Evolutionary conservation across 2,888 invertebrate genomes (phyloP).

Genomic region (Drosophila kanekoi): DNA sequence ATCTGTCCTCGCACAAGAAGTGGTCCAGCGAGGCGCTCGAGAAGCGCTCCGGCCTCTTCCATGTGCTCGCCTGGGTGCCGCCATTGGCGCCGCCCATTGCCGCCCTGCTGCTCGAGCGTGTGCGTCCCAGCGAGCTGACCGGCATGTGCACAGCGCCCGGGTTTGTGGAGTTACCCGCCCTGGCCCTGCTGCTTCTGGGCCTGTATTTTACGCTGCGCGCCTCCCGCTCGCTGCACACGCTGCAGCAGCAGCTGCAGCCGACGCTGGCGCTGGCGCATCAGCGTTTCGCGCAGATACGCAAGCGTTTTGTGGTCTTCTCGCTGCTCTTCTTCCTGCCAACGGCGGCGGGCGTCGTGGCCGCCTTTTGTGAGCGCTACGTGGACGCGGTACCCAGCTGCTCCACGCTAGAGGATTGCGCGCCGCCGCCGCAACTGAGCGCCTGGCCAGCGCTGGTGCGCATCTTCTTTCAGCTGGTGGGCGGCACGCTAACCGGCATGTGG

Average conservation of each 20-base stretch:
- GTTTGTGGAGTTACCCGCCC: constrained; percentile 83
- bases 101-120: constrained; percentile 91
- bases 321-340: constrained; percentile 84
- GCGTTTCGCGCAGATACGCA: constrained; percentile 84
- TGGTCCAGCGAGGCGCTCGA: constrained; percentile 97
- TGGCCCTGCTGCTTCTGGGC: constrained; percentile 80
- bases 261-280: constrained; percentile 82
- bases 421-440: constrained; percentile 72
- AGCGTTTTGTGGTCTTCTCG: constrained; percentile 83
- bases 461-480: constrained; percentile 83
- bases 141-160: constrained; percentile 91
- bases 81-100: constrained; percentile 94
- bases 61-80: constrained; percentile 94
- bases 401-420: constrained; percentile 80
- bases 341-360: constrained; percentile 76
- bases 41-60: constrained; percentile 93
- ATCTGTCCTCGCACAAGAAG: constrained; percentile 94
- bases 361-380: constrained; percentile 82
- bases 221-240: constrained; percentile 80
- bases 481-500: constrained; percentile 85
- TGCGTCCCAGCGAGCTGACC: constrained; percentile 92
- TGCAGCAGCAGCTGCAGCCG: constrained; percentile 83
- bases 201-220: constrained; percentile 84
- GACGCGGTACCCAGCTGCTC: constrained; percentile 80
- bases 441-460: constrained; percentile 81